Evolutionary conservation across 2,113 vertebrate genomes (phyloP).

Genomic region (Dascyllus trimaculatus): DNA sequence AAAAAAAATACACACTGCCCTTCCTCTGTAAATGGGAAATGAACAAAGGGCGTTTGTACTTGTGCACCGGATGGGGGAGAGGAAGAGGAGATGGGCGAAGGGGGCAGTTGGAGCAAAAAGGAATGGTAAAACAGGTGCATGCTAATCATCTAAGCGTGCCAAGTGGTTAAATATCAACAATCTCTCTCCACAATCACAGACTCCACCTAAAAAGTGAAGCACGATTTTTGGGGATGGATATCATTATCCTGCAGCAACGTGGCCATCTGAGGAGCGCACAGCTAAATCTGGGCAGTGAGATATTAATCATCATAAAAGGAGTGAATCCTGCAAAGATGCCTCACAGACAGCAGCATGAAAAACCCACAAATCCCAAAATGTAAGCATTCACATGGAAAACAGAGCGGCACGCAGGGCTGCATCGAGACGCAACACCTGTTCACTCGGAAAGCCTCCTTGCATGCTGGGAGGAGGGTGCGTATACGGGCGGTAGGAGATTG

Average conservation of each 20-base stretch:
- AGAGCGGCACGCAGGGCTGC: constrained; percentile 25
- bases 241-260: neutral
- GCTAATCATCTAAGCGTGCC: too few species aligned
- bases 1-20: too few species aligned
- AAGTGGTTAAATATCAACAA: too few species aligned
- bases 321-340: constrained; percentile 17
- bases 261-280: neutral
- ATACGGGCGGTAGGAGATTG: neutral
- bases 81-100: too few species aligned
- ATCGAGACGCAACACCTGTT: constrained; percentile 37
- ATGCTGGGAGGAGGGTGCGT: constrained; percentile 23
- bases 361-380: constrained; percentile 34
- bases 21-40: too few species aligned
- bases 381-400: constrained; percentile 27
- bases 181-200: too few species aligned
- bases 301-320: constrained; percentile 29
- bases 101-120: too few species aligned
- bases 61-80: too few species aligned
- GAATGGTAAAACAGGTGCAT: too few species aligned
- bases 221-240: constrained; percentile 3
- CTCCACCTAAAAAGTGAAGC: neutral
- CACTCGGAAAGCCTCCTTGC: constrained; percentile 32
- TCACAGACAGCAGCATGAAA: constrained; percentile 33
- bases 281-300: neutral
- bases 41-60: too few species aligned